These are phyloP conservation scores for Columba janthina DNA, from an alignment of 2,113 vertebrate species.

Conservation along the genomic window DNA sequence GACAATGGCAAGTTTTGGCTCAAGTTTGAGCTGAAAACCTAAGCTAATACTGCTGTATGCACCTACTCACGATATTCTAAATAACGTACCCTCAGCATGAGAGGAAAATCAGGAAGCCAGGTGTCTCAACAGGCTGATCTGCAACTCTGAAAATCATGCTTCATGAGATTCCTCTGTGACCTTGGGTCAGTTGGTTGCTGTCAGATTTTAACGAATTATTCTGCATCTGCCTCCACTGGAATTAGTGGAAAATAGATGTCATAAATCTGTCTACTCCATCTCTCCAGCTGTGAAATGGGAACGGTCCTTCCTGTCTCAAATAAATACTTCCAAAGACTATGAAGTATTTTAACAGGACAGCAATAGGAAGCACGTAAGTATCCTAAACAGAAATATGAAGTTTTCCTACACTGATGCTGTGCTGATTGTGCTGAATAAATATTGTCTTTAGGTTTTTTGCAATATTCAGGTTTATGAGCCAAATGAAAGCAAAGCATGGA, in stretches of 20 bases:
- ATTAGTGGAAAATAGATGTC: conserved; percentile 11
- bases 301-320: neutral
- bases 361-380: neutral
- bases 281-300: conserved; percentile 21
- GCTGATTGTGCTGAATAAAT: conserved; percentile 15
- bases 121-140: neutral
- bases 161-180: neutral
- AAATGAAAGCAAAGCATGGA: conserved; percentile 26
- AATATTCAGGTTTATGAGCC: conserved; percentile 40
- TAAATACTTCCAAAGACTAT: neutral
- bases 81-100: neutral
- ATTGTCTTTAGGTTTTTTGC: neutral
- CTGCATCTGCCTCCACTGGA: neutral
- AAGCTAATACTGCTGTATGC: neutral
- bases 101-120: neutral
- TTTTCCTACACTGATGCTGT: neutral
- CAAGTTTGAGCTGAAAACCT: neutral
- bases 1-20: neutral
- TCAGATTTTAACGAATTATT: neutral
- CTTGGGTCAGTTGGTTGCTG: neutral
- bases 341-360: neutral
- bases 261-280: neutral
- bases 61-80: neutral
- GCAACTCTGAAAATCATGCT: neutral
- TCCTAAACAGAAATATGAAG: neutral